Base-by-base conservation (phyloP, 64 coral and sea anemone genomes). In the Stylophora pistillata region DNA sequence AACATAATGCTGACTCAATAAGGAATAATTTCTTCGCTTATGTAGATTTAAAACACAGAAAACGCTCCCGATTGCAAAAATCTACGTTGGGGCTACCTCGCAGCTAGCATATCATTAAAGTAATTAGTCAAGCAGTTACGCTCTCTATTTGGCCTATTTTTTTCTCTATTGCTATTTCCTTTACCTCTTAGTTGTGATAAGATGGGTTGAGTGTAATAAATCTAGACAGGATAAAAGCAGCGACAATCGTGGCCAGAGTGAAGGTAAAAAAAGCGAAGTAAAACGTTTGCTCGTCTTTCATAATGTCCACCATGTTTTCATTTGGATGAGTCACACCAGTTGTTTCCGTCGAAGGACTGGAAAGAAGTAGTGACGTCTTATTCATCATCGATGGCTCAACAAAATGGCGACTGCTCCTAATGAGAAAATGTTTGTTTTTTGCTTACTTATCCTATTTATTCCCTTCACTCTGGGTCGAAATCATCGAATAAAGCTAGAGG, bases 141-240 rank as follows among this genome's bases (percentile, higher is more conserved):
- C 15, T 7, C 6, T 20, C 17, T 68, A 68, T 28, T n/a, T n/a
- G n/a, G n/a, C n/a, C n/a, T n/a, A n/a, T n/a, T n/a, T n/a, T 68
- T 66, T 68, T 68, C 11, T 68, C 23, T 25, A 28, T 25, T 5
- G 21, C 64, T 25, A 28, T n/a, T 6, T 9, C 26, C 20, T 25
- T 82, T 82, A 82, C 79, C 79, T 65, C 25, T 82, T 80, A 93
- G 41, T 60, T 14, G 56, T 93, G 91, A 65, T 93, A 73, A 13
- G 85, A 86, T 15, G 91, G 91, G 53, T 93, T 93, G 15, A 93
- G 77, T 18, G 91, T 93, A 31, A 93, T 93, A 34, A 93, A 88
- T 41, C 77, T 79, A 23, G 91, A 93, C 54, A 93, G 86, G 57
- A 93, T 88, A 21, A 75, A 93, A 18, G 91, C 91, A 9, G 70